Evolutionary conservation across 2,797 vertebrate species (phyloP).

Genomic region (Peromyscus melanophrys): DNA sequence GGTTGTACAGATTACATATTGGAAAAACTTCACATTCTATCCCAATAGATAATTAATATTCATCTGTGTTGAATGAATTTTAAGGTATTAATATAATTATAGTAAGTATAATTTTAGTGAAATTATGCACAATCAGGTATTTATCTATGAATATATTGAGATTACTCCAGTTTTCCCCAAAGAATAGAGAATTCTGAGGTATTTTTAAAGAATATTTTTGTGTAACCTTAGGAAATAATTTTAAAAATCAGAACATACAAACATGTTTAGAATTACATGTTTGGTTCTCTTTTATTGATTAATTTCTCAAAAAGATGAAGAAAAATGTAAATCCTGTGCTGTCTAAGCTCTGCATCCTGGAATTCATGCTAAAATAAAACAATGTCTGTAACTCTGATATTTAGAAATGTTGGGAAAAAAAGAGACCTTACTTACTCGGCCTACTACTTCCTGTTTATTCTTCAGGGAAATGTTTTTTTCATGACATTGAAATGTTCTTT

Average conservation of each 20-base stretch:
- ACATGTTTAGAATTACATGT: not conserved
- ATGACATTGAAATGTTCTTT: not conserved
- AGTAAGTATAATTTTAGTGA: slow-evolving; percentile 8
- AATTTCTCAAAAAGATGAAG: not conserved
- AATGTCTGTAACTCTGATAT: not conserved
- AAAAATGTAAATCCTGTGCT: not conserved
- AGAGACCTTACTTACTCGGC: not conserved
- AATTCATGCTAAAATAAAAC: not conserved
- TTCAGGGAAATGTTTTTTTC: not conserved
- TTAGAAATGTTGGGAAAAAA: not conserved
- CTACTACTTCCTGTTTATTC: not conserved
- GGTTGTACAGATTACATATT: not conserved
- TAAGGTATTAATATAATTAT: not conserved
- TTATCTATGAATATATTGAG: not conserved
- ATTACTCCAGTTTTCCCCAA: not conserved
- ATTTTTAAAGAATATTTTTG: not conserved
- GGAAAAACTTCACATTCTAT: not conserved
- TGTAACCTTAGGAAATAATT: not conserved
- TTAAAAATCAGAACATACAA: not conserved
- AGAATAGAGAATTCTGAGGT: not conserved
- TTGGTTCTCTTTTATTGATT: not conserved
- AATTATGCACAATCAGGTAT: not conserved
- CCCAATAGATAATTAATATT: not conserved
- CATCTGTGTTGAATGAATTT: not conserved
- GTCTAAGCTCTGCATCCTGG: not conserved